Evolutionary conservation across 2,888 invertebrate species (phyloP), one percentile per base, ranked within the genome.

Genomic region (Piscicola geometra): DNA sequence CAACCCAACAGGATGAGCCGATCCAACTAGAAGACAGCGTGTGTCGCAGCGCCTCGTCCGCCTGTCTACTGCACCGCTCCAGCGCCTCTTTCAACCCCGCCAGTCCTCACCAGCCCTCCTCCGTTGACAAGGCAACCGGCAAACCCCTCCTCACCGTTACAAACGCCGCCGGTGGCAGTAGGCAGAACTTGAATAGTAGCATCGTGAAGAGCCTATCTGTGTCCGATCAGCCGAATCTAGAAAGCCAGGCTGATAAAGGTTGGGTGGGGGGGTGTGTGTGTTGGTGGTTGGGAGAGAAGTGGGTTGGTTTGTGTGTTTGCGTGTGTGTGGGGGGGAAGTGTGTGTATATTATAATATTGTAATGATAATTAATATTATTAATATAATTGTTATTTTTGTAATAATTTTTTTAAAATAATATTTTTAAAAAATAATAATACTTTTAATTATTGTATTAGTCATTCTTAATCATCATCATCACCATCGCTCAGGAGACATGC

Each of bases 191-290:
- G 50, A 71, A 41, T 28, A 71, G 32, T 50, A 47, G 47, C n/a
- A 41, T 71, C 50, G 71, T 71, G 30, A 71, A 71, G 32, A 71
- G 71, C 32, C 33, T 50, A 15, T 71, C 71, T 1, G 71, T 71
- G 21, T 41, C 71, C 2, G 69, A 69, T 28, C 41, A 30, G 33
- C 47, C 71, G 1, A 71, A 71, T 28, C 21, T 71, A 15, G 50
- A 71, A 12, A 56, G 32, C 32, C 12, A 32, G 32, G n/a, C 52
- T 5, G 71, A 71, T 15, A 50, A 52, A 28, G 71, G 52, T 30
- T 47, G 50, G 50, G 9, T 47, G 50, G 50, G 9, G 50, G 9
- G 9, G 50, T 21, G 50, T 9, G 9, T 9, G 9, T 47, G 50
- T 47, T 47, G 50, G 9, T 15, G 50, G 21, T 9, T 47, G 50